Base-by-base conservation (phyloP, 2,888 invertebrate species). In the Nemurella pictetii region DNA sequence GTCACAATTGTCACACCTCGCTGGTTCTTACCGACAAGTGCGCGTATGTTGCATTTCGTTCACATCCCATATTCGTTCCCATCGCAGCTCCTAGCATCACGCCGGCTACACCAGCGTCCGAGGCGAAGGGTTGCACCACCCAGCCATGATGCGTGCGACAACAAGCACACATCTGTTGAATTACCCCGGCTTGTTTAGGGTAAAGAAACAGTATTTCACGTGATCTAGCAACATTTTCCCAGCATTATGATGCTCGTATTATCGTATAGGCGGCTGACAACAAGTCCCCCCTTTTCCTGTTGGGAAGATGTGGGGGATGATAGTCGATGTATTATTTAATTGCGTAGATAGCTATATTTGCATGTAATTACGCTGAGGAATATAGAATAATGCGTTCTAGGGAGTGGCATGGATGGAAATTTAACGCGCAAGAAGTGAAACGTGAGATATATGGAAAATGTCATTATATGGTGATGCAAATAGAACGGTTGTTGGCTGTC, bases 111-210 rank as follows among this genome's bases (percentile, higher is more conserved):
- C 20, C 55, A 20, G 55, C 20, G 15, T n/a, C n/a, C n/a, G n/a
- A 36, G n/a, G 26, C 2, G 26, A 75, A n/a, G 75, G 75, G 75
- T 26, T 75, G 75, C 27, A 20, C 3, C 26, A 75, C 28, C 26
- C 0, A 20, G 28, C 28, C 28, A 20, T 75, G n/a, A n/a, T n/a
- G n/a, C n/a, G n/a, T n/a, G n/a, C n/a, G n/a, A n/a, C n/a, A n/a
- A n/a, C n/a, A 28, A n/a, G 15, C 26, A 74, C 27, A 75, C 75
- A 75, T 75, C 75, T 75, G 75, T 75, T 75, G 75, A 75, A 75
- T 55, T 15, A 55, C 20, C 55, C 15, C 55, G 55, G 9, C 12
- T 32, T 7, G 12, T 55, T 55, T 55, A 26, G 75, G 75, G 75
- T 75, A 75, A 75, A 55, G 55, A 55, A 20, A 55, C 55, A 55